Percentiles rank a stretch among this genome's conserved stretches.
Conservation (phyloP, 2,888 invertebrate genomes). For the Morinoia aosen region DNA sequence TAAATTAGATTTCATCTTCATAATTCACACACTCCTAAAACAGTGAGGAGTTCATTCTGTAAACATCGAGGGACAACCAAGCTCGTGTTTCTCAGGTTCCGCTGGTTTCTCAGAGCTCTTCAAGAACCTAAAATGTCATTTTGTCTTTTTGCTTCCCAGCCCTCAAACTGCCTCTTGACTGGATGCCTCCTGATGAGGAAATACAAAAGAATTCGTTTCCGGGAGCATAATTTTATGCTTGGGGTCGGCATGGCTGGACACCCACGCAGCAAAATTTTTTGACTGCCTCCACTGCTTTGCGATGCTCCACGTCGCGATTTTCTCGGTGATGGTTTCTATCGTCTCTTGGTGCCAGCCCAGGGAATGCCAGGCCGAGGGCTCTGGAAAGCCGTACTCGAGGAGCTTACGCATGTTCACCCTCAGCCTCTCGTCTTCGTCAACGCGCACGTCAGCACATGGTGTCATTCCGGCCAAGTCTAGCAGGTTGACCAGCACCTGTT, state of each 20-base stretch:
- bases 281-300: conserved; percentile 18
- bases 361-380: conserved; percentile 58
- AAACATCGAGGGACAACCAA: background rate
- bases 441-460: conserved; percentile 66
- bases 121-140: background rate
- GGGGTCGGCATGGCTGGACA: background rate
- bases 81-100: background rate
- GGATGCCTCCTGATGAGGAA: background rate
- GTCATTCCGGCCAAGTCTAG: conserved; percentile 65
- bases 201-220: background rate
- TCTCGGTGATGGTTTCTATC: conserved; percentile 26
- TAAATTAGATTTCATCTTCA: background rate
- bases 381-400: conserved; percentile 66
- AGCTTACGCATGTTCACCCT: conserved; percentile 67
- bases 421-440: conserved; percentile 64
- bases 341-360: conserved; percentile 37
- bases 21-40: background rate
- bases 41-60: background rate
- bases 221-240: background rate
- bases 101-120: background rate
- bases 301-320: conserved; percentile 37
- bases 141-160: background rate
- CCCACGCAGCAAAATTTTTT: background rate
- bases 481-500: conserved; percentile 64
- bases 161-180: background rate